phyloP scores from a whole-genome alignment of 2,797 vertebrate species.

The Onychomys arenicola region DNA sequence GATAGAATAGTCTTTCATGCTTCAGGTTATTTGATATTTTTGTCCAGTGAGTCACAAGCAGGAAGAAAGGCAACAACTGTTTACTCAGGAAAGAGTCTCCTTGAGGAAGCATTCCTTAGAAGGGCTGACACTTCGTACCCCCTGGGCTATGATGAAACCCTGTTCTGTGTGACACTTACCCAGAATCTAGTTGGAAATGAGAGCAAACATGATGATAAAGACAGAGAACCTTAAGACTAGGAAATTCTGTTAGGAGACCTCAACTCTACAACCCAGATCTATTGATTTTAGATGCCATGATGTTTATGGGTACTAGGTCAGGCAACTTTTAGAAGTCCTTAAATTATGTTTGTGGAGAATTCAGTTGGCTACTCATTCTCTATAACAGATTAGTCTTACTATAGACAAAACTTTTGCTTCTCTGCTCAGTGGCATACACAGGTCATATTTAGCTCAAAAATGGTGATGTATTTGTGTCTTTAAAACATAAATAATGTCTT shows the following conservation, averaged over 20 bases:
- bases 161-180: neutral
- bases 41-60: neutral
- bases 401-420: neutral
- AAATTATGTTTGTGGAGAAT: neutral
- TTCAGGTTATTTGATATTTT: neutral
- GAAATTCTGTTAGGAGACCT: neutral
- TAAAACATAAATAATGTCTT: neutral
- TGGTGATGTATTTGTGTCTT: neutral
- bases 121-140: neutral
- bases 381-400: neutral
- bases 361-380: neutral
- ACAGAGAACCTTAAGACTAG: neutral
- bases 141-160: neutral
- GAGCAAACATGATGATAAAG: neutral
- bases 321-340: neutral
- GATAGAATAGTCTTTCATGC: neutral
- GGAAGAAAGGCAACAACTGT: neutral
- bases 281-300: neutral
- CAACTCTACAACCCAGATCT: neutral
- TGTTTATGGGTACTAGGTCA: neutral
- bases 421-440: neutral
- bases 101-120: neutral
- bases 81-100: neutral
- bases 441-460: neutral
- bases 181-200: neutral